Conservation (phyloP, 2,797 vertebrate genomes). For the Ctenopoma multispine region DNA sequence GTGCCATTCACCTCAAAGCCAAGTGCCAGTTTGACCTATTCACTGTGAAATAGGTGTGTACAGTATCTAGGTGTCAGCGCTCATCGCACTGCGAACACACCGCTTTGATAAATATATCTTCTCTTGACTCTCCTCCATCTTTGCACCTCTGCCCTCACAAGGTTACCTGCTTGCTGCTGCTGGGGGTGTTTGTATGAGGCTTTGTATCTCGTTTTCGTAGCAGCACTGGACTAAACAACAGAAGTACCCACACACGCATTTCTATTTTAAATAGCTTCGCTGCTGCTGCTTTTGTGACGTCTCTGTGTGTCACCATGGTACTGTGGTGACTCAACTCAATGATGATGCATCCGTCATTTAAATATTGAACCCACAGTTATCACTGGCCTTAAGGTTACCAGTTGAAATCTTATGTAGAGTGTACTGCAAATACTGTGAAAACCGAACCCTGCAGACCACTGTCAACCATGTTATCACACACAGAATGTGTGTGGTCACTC, state of each 20-base stretch:
- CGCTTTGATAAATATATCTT: constrained; percentile 54
- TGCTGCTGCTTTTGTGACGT: constrained; percentile 27
- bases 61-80: constrained; percentile 35
- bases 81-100: constrained; percentile 46
- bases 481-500: constrained; percentile 20
- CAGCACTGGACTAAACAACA: too few relatives aligned
- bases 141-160: constrained; percentile 34
- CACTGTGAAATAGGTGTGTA: constrained; percentile 20
- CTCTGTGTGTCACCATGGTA: constrained; percentile 5
- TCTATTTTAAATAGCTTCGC: not conserved
- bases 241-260: too few relatives aligned
- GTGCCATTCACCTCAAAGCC: constrained; percentile 40
- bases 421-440: constrained; percentile 2
- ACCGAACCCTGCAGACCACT: constrained; percentile 46
- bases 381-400: not conserved
- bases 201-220: not conserved
- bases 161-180: constrained; percentile 26
- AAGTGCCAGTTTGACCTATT: constrained; percentile 55
- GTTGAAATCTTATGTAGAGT: constrained; percentile 3
- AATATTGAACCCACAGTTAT: not conserved
- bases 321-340: constrained; percentile 18
- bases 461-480: constrained; percentile 33
- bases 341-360: constrained; percentile 9
- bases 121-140: constrained; percentile 56
- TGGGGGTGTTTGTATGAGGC: not conserved